Evolutionary conservation across 2,888 invertebrate species (phyloP), one percentile per base, ranked within the genome.

Genomic region (Drosophila incognita): DNA sequence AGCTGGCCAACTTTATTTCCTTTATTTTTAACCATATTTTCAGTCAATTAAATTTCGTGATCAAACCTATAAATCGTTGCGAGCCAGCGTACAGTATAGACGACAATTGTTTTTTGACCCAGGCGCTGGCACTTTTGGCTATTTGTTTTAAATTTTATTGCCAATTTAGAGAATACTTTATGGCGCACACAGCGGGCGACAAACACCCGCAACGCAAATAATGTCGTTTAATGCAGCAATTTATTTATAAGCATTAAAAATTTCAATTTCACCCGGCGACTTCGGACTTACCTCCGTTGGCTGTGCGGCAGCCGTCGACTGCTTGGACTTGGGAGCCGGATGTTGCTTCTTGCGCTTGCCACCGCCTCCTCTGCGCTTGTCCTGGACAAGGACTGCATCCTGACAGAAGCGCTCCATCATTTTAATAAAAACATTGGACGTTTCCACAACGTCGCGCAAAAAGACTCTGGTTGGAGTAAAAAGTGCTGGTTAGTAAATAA

Each of bases 371-470:
- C 86, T 81, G 27, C 89, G 88, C 52, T 90, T 95, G 91, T 96
- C 95, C 90, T 96, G 96, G 6, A 97, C 96, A 15, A 98, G 94
- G 42, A 97, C 93, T 6, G 94, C 93, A 70, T 93, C 92, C 93
- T 94, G 95, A 90, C 96, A 96, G 89, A 94, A 96, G 85, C 94
- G 93, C 89, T 98, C 97, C 91, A 99, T 94, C 96, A 98, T 96
- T 94, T 97, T 98, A 70, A 99, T 92, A 92, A 98, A 99, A 71
- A 98, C 94, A 93, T 99, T 98, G 49, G 96, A 96, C 0, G 98
- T 97, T 93, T 98, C 97, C 10, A 98, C 94, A 64, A 99, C 94
- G 93, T 99, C 99, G 79, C 96, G 95, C 77, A 99, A 94, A 93
- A 97, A 99, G 2, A 95, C 94, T 89, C 97, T 97, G 91, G 65